Conservation (phyloP, 2,797 vertebrate genomes). For the Mormyrus proboscirostris region DNA sequence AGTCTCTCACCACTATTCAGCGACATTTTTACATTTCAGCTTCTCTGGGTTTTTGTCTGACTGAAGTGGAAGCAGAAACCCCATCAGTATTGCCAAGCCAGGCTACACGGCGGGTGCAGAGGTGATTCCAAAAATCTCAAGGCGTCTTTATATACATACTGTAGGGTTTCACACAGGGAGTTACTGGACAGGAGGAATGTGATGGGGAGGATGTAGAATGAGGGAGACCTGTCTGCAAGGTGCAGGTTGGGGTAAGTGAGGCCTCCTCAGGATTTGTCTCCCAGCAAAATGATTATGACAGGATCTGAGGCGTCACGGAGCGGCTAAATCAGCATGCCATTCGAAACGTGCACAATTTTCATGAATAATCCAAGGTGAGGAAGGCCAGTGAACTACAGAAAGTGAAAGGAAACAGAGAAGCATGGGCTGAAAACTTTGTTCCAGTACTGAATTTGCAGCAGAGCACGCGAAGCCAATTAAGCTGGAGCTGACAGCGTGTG, state of each 20-base stretch:
- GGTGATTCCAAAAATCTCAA: neutral
- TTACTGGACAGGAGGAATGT: neutral
- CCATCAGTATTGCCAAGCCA: neutral
- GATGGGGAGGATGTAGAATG: conserved; percentile 24
- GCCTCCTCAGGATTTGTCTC: neutral
- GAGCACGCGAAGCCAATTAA: neutral
- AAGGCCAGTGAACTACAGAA: neutral
- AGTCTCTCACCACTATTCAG: neutral
- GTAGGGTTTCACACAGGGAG: neutral
- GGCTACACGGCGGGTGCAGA: neutral
- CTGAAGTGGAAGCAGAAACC: neutral
- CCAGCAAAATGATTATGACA: neutral
- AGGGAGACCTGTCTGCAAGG: conserved; percentile 23
- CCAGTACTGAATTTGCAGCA: neutral
- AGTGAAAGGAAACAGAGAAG: neutral
- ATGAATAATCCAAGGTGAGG: neutral
- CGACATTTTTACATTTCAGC: neutral
- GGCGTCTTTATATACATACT: neutral
- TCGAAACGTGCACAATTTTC: neutral
- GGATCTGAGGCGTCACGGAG: neutral
- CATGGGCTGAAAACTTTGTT: neutral
- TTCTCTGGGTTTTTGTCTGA: neutral
- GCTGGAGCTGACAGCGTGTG: neutral
- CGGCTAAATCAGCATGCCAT: neutral
- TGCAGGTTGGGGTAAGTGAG: neutral